A percentile compares a stretch with the other conserved stretches of the same genome.
Evolutionary conservation across 2,797 vertebrate species (phyloP).

Genomic region (Catostomus latipinnis): DNA sequence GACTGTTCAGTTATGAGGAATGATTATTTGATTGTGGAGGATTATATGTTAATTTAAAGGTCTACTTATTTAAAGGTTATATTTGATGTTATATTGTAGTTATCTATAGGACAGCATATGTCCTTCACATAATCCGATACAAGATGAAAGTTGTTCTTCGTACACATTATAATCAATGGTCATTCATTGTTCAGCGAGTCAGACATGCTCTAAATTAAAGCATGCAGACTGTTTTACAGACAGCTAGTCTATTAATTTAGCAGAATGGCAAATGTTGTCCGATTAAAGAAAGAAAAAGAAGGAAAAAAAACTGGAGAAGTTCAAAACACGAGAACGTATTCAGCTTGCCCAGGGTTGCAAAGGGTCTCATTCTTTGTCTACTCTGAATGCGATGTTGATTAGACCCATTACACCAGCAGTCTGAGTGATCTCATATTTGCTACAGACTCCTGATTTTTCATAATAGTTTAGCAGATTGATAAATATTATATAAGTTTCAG

Average conservation of each 20-base stretch:
- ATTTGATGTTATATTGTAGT: too few relatives aligned
- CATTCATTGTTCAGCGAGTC: conserved; percentile 25
- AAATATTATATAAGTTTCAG: too few relatives aligned
- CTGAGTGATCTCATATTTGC: too few relatives aligned
- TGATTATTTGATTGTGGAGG: not conserved
- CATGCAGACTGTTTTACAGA: not conserved
- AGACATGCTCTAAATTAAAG: not conserved
- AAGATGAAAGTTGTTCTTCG: not conserved
- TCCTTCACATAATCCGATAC: not conserved
- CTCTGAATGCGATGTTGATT: not conserved
- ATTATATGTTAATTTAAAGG: too few relatives aligned
- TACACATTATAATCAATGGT: not conserved
- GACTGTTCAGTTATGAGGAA: conserved; percentile 6
- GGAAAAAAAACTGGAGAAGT: not conserved
- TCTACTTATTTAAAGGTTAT: too few relatives aligned
- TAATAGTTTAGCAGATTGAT: too few relatives aligned
- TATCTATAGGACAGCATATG: not conserved
- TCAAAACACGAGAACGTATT: too few relatives aligned
- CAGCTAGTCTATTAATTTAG: too few relatives aligned
- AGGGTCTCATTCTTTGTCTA: not conserved
- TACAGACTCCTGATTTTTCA: too few relatives aligned
- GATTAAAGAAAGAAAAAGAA: not conserved
- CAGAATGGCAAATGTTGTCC: not conserved
- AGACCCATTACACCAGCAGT: not conserved
- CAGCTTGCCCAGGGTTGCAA: too few relatives aligned